Evolutionary conservation across 2,888 invertebrate genomes (phyloP).

Genomic region (Drosophila multiciliata): DNA sequence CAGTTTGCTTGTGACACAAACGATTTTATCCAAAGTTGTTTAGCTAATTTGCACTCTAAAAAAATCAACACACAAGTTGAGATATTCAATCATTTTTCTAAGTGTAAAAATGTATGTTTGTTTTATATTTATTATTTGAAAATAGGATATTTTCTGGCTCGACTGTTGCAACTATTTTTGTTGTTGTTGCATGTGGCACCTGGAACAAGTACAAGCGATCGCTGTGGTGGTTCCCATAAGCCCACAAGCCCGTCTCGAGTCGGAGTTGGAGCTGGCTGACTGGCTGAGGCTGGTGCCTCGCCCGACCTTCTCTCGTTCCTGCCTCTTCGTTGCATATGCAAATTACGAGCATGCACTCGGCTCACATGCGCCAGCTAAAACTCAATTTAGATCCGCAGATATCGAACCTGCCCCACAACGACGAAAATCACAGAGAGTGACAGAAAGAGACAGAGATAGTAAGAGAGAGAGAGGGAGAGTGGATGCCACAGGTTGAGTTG

Average conservation of each 20-base stretch:
- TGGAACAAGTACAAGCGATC: constrained; percentile 40
- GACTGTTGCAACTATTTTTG: constrained; percentile 9
- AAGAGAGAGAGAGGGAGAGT: constrained; percentile 31
- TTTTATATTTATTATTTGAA: not conserved
- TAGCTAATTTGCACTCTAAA: not conserved
- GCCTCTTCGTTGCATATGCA: constrained; percentile 72
- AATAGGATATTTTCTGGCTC: constrained; percentile 1
- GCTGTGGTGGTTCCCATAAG: constrained; percentile 81
- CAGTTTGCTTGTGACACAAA: not conserved
- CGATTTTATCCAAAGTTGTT: too few species aligned
- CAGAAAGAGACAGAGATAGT: constrained; percentile 33
- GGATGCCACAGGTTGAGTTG: constrained; percentile 59
- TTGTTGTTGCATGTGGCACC: constrained; percentile 64
- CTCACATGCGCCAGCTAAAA: constrained; percentile 80
- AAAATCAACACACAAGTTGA: not conserved
- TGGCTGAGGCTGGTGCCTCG: constrained; percentile 35
- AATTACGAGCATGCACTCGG: constrained; percentile 71
- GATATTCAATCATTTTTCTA: not conserved
- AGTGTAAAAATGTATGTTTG: not conserved
- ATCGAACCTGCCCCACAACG: constrained; percentile 65
- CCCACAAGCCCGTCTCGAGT: constrained; percentile 6
- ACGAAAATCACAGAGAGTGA: constrained; percentile 21
- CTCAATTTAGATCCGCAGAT: constrained; percentile 77
- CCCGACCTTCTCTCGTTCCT: constrained; percentile 43
- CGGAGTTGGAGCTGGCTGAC: not conserved